Percentiles rank a stretch among this genome's conserved stretches.
Conservation (phyloP, 2,797 vertebrate species). For the Luscinia luscinia region DNA sequence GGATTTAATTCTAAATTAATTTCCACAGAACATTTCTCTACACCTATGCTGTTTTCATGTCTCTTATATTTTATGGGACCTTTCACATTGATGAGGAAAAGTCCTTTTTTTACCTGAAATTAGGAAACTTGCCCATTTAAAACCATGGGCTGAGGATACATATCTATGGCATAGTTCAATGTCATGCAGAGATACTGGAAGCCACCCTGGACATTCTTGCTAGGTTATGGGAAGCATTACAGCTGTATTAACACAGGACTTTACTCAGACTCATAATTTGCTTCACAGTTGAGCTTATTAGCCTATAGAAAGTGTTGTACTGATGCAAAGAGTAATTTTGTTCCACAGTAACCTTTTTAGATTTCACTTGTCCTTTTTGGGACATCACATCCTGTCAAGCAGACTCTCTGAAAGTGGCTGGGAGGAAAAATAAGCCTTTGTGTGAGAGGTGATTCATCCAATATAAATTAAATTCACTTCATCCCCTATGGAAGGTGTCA, state of each 20-base stretch:
- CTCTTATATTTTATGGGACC: not conserved
- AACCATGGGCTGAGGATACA: fast-evolving
- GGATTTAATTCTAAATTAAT: not conserved
- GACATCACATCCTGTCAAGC: not conserved
- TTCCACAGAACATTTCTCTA: not conserved
- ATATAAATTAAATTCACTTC: not conserved
- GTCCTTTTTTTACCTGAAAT: not conserved
- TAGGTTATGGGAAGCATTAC: not conserved
- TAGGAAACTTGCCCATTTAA: not conserved
- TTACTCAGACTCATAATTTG: not conserved
- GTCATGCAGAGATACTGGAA: not conserved
- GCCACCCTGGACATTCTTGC: not conserved
- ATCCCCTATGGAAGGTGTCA: not conserved
- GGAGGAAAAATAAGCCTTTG: not conserved
- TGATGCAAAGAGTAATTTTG: not conserved
- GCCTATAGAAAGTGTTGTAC: not conserved
- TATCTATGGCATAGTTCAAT: not conserved
- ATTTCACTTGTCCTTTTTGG: not conserved
- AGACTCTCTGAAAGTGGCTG: not conserved
- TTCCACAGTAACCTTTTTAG: not conserved
- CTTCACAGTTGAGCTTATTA: not conserved
- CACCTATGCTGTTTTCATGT: not conserved
- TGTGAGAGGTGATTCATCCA: not conserved
- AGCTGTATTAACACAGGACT: not conserved
- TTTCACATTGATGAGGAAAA: not conserved